phyloP scores from a whole-genome alignment of 2,888 invertebrate genomes.

The Norana najaformis region DNA sequence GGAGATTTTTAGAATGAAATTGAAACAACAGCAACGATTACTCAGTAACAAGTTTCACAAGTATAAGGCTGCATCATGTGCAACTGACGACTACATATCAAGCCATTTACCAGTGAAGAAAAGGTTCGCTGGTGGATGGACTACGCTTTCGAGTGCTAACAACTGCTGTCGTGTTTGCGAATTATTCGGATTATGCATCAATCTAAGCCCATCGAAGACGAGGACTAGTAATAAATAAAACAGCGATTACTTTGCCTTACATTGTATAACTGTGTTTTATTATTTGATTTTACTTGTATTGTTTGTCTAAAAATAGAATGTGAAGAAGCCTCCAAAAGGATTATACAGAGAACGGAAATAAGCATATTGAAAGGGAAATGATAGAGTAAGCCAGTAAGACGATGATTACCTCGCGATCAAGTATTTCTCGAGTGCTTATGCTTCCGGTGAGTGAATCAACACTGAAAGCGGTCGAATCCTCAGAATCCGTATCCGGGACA shows the following conservation, averaged over 20 bases:
- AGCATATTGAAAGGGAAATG: background rate
- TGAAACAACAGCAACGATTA: too few species aligned
- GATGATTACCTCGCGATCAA: slow-evolving; percentile 15
- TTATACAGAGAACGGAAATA: background rate
- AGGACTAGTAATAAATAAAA: background rate
- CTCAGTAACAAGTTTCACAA: too few species aligned
- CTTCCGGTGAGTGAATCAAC: slow-evolving; percentile 6
- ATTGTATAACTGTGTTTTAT: background rate
- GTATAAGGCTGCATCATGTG: too few species aligned
- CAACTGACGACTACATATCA: too few species aligned
- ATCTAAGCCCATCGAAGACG: too few species aligned
- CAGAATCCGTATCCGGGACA: background rate
- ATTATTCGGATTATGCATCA: too few species aligned
- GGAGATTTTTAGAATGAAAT: too few species aligned
- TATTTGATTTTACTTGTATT: background rate
- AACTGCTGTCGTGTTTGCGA: too few species aligned
- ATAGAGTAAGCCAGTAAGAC: background rate
- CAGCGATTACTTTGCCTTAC: background rate
- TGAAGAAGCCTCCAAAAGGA: background rate
- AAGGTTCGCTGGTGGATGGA: too few species aligned
- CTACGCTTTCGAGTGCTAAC: too few species aligned
- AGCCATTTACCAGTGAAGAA: too few species aligned
- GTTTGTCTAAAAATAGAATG: background rate
- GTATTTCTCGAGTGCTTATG: background rate
- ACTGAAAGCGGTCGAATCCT: background rate